Evolutionary conservation across 2,113 vertebrate genomes (phyloP).

Genomic region (Toxotes jaculatrix): DNA sequence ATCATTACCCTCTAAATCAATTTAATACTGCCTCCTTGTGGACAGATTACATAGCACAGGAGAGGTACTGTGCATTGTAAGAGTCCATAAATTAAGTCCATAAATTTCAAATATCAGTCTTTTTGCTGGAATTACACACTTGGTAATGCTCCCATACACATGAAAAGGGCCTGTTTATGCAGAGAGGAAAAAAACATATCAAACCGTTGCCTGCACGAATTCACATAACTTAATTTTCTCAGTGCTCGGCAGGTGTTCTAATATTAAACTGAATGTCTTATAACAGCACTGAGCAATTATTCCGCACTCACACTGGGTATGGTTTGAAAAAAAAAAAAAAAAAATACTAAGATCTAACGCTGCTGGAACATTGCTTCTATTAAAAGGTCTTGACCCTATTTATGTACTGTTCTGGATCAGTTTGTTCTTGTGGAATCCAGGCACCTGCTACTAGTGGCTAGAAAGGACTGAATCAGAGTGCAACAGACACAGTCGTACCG

Average conservation of each 20-base stretch:
- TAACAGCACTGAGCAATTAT: constrained; percentile 20
- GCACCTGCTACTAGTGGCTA: constrained; percentile 8
- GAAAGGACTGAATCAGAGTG: constrained; percentile 30
- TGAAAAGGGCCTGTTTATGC: constrained; percentile 11
- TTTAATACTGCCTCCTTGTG: constrained; percentile 62
- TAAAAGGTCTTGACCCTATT: constrained; percentile 18
- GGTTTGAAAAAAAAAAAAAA: background rate
- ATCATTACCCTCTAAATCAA: background rate
- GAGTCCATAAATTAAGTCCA: background rate
- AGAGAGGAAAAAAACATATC: background rate
- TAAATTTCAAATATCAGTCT: background rate
- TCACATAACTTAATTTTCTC: constrained; percentile 34
- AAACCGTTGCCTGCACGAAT: constrained; percentile 13
- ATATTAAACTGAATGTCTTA: constrained; percentile 35
- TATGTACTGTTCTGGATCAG: background rate
- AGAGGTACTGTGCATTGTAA: background rate
- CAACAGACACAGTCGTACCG: constrained; percentile 13
- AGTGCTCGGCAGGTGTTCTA: constrained; percentile 31
- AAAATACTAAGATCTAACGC: background rate
- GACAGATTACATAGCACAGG: constrained; percentile 22
- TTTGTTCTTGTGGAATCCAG: constrained; percentile 39
- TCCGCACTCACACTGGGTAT: constrained; percentile 14
- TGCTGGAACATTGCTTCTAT: constrained; percentile 6
- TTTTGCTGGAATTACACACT: constrained; percentile 18
- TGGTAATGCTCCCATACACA: constrained; percentile 19